A percentile compares a stretch with the other conserved stretches of the same genome.
These are phyloP conservation scores for Sebastes miniatus DNA, from an alignment of 2,797 vertebrate genomes.

Conservation along the genomic window DNA sequence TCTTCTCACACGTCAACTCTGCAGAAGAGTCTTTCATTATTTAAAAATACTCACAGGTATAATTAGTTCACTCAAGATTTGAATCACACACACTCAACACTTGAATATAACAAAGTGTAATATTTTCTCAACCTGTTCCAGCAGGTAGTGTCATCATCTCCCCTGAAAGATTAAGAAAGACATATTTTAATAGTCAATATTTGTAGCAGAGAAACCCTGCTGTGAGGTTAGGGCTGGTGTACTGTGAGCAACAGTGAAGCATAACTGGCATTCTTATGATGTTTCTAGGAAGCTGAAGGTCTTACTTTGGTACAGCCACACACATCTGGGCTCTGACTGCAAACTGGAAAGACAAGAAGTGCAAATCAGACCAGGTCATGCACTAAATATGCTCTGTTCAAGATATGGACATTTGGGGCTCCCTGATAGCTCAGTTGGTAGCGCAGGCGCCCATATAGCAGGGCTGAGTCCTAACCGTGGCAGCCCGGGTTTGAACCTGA, in stretches of 20 bases:
- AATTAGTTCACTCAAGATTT: neutral
- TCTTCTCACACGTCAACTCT: conserved; percentile 73
- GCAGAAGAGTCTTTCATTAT: neutral
- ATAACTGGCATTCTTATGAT: neutral
- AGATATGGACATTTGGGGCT: neutral
- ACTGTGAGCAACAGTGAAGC: neutral
- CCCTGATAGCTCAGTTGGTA: too few species aligned
- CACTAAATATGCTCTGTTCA: neutral
- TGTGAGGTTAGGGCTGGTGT: neutral
- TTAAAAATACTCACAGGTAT: neutral
- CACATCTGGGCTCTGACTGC: conserved; percentile 78
- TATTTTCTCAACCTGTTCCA: conserved; percentile 71
- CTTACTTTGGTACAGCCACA: conserved; percentile 83
- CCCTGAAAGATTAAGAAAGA: conserved; percentile 55
- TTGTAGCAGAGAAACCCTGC: neutral
- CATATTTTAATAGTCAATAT: neutral
- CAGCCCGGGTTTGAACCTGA: too few species aligned
- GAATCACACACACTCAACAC: neutral
- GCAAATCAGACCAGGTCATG: conserved; percentile 6
- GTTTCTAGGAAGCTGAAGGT: neutral
- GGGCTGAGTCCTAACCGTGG: too few species aligned
- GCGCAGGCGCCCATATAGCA: too few species aligned
- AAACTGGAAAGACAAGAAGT: conserved; percentile 68
- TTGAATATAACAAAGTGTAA: neutral
- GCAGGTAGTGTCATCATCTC: conserved; percentile 55